Percentiles rank a stretch among this genome's conserved stretches.
phyloP scores from a whole-genome alignment of 2,888 invertebrate species.

The Meteorus colon region DNA sequence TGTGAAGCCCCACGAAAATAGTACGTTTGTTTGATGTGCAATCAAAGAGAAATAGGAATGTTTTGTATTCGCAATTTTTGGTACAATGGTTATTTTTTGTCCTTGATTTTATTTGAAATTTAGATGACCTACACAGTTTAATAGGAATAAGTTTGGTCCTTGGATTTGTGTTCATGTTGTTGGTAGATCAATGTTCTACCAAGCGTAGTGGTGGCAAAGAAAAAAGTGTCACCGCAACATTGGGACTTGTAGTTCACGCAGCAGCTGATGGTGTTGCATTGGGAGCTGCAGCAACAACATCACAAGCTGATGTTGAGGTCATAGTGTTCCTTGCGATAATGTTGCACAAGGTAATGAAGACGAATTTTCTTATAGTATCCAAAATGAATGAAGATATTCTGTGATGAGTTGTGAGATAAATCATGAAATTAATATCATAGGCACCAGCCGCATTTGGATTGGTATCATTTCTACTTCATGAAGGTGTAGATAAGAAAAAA shows the following conservation, averaged over 20 bases:
- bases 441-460: slow-evolving; percentile 99
- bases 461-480: slow-evolving; percentile 97
- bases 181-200: slow-evolving; percentile 90
- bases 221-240: slow-evolving; percentile 92
- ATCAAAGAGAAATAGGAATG: neutral
- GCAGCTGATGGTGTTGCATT: slow-evolving; percentile 99
- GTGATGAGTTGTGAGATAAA: slow-evolving; percentile 3
- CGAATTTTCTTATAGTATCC: neutral
- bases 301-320: slow-evolving; percentile 96
- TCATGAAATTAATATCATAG: slow-evolving; percentile 68
- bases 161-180: slow-evolving; percentile 98
- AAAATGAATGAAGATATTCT: neutral
- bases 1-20: slow-evolving; percentile 30
- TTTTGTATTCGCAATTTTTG: slow-evolving; percentile 11
- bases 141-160: slow-evolving; percentile 95
- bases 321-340: slow-evolving; percentile 99
- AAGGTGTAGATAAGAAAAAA: slow-evolving; percentile 90
- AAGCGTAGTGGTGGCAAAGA: slow-evolving; percentile 79
- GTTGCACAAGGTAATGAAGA: slow-evolving; percentile 87
- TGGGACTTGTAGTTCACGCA: slow-evolving; percentile 98
- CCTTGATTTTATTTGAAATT: slow-evolving; percentile 35
- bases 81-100: slow-evolving; percentile 1
- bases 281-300: slow-evolving; percentile 98
- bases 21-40: slow-evolving; percentile 28
- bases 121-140: slow-evolving; percentile 81